These are phyloP conservation scores for Trematomus loennbergii DNA, from an alignment of 2,113 vertebrate species.

Conservation along the genomic window DNA sequence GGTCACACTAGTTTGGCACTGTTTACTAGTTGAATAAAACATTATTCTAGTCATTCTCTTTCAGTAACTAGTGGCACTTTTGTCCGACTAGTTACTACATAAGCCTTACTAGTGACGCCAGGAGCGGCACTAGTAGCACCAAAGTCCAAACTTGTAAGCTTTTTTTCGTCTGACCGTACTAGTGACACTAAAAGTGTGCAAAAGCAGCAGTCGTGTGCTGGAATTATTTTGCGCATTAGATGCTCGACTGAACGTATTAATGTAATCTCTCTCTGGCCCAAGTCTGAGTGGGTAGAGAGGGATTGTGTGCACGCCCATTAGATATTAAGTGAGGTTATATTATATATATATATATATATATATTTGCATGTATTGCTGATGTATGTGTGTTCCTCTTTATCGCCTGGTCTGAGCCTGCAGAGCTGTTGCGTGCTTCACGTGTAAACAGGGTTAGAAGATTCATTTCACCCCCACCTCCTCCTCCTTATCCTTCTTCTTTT, in stretches of 20 bases:
- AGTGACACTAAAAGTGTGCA: too few relatives aligned
- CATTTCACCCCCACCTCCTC: slow-evolving; percentile 36
- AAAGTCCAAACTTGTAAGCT: too few relatives aligned
- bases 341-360: too few relatives aligned
- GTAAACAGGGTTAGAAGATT: slow-evolving; percentile 74
- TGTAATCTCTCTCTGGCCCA: slow-evolving; percentile 42
- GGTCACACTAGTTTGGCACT: too few relatives aligned
- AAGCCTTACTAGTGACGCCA: too few relatives aligned
- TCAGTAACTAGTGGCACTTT: too few relatives aligned
- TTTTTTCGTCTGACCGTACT: too few relatives aligned
- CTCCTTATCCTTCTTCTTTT: neutral
- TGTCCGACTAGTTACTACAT: too few relatives aligned
- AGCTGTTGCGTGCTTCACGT: slow-evolving; percentile 27
- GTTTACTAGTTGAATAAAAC: too few relatives aligned
- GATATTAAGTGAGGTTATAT: too few relatives aligned
- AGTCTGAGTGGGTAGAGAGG: neutral
- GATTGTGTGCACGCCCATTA: slow-evolving; percentile 8
- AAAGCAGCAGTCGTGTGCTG: neutral
- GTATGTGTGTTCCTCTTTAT: slow-evolving; percentile 46
- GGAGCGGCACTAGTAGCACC: too few relatives aligned
- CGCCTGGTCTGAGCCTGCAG: slow-evolving; percentile 18
- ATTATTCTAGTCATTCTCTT: too few relatives aligned
- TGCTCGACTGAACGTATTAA: slow-evolving; percentile 59
- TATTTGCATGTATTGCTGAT: slow-evolving; percentile 42
- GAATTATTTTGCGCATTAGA: slow-evolving; percentile 33